phyloP scores from a whole-genome alignment of 1,140 invertebrate species.

The Ips typographus region DNA sequence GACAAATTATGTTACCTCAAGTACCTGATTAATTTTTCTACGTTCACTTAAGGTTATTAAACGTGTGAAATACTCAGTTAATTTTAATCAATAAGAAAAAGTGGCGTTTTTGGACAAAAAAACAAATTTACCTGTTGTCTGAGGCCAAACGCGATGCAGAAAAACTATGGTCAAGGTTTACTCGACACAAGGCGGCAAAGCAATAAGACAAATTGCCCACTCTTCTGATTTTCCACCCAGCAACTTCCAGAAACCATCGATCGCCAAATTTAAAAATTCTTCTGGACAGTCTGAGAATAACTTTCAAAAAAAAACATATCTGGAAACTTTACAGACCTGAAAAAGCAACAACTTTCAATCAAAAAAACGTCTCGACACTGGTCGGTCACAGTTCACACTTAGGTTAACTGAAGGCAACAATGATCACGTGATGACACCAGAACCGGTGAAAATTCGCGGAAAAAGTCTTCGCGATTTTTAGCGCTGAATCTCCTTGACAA shows the following conservation, averaged over 20 bases:
- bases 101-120: no score
- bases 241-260: conserved; percentile 48
- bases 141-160: conserved; percentile 27
- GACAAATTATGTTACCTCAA: no score
- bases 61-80: no score
- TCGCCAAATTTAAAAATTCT: conserved; percentile 39
- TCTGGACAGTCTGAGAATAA: conserved; percentile 16
- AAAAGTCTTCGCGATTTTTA: conserved; percentile 34
- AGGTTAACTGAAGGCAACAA: conserved; percentile 18
- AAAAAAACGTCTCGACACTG: conserved; percentile 14
- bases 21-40: no score
- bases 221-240: conserved; percentile 20
- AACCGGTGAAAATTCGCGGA: conserved; percentile 36
- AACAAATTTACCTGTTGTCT: conserved; percentile 34
- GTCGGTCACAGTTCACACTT: conserved; percentile 34
- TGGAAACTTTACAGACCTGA: background rate
- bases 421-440: conserved; percentile 15
- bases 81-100: no score
- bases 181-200: background rate
- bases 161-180: conserved; percentile 2
- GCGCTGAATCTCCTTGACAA: conserved; percentile 25
- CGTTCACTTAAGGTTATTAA: no score
- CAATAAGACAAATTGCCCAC: conserved; percentile 13
- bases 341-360: conserved; percentile 3
- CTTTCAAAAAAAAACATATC: background rate